phyloP scores from a whole-genome alignment of 2,888 invertebrate genomes.

The Athalia cordata region DNA sequence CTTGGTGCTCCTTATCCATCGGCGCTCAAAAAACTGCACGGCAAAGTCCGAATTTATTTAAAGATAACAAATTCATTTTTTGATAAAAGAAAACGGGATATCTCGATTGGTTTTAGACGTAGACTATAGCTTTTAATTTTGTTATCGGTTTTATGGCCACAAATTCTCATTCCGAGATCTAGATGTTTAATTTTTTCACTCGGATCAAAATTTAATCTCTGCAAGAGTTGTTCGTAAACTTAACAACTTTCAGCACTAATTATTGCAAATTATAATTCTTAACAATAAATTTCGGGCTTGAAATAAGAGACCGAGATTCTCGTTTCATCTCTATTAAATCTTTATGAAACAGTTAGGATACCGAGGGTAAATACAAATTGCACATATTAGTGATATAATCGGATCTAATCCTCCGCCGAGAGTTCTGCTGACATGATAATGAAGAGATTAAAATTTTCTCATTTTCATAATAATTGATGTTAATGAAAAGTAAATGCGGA shows the following conservation, averaged over 20 bases:
- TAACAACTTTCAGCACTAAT: not conserved
- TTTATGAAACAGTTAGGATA: conserved; percentile 30
- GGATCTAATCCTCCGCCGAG: no score
- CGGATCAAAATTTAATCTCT: not conserved
- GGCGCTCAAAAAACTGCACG: not conserved
- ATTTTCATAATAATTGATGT: no score
- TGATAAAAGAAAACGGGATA: no score
- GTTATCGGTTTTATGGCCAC: no score
- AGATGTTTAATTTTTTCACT: not conserved
- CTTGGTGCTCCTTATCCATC: not conserved
- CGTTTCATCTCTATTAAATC: conserved; percentile 38
- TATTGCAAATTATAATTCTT: conserved; percentile 21
- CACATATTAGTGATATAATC: conserved; percentile 50
- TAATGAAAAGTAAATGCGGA: no score
- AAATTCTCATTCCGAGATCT: no score
- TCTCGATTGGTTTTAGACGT: no score
- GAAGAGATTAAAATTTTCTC: no score
- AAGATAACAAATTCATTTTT: no score
- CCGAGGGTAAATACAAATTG: conserved; percentile 47
- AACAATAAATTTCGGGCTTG: conserved; percentile 16
- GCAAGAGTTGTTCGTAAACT: not conserved
- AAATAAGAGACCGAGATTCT: not conserved
- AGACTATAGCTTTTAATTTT: no score
- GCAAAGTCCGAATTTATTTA: no score
- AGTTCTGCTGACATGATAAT: no score